Evolutionary conservation across 92 coral and sea anemone species (phyloP).

Genomic region (Epizoanthus ramosus): DNA sequence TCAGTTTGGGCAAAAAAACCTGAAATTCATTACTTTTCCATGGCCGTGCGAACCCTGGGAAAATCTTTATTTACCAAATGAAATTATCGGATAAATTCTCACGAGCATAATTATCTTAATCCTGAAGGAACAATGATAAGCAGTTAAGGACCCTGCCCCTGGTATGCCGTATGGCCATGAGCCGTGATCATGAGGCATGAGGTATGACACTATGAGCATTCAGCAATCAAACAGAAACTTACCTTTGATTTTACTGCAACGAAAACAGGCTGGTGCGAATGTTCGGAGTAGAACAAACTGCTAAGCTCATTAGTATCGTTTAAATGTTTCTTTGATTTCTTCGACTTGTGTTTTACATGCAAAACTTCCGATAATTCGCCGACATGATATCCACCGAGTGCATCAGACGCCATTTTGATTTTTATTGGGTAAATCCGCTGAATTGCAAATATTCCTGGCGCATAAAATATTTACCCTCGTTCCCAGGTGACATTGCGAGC

Average conservation of each 20-base stretch:
- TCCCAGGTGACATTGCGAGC: neutral
- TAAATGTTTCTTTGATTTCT: conserved; percentile 27
- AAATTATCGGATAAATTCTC: too few species aligned
- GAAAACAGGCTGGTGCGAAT: conserved; percentile 67
- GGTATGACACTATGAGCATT: too few species aligned
- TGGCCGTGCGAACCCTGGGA: too few species aligned
- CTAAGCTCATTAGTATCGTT: conserved; percentile 43
- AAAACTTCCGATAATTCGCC: conserved; percentile 86
- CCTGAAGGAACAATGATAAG: too few species aligned
- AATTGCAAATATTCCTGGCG: conserved; percentile 23
- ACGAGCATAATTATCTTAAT: too few species aligned
- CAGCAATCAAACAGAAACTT: neutral
- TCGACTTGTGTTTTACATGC: conserved; percentile 26
- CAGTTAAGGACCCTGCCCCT: too few species aligned
- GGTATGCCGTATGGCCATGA: too few species aligned
- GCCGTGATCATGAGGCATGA: too few species aligned
- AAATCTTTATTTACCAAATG: too few species aligned
- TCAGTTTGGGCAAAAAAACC: too few species aligned
- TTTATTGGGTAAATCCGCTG: conserved; percentile 24
- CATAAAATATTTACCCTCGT: neutral
- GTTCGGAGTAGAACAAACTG: conserved; percentile 58
- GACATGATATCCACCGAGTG: conserved; percentile 72
- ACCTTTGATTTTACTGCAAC: conserved; percentile 50
- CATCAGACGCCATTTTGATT: conserved; percentile 80
- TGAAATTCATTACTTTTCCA: neutral